phyloP scores from a whole-genome alignment of 2,113 vertebrate species.

The Lates calcarifer region DNA sequence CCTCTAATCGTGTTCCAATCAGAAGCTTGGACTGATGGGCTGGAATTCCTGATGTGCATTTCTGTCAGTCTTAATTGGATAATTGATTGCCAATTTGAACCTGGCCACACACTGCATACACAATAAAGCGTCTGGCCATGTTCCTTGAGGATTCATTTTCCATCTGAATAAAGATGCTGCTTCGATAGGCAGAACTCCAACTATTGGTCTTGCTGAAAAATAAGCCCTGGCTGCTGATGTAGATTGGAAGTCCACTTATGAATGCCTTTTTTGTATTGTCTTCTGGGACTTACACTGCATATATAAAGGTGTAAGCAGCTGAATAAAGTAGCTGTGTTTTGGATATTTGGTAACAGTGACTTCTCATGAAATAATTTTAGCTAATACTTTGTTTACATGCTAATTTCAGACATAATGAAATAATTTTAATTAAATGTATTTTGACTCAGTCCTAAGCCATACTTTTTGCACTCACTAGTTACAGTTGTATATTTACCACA shows the following conservation, averaged over 20 bases:
- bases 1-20: conserved; percentile 88
- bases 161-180: conserved; percentile 85
- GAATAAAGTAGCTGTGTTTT: neutral
- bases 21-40: conserved; percentile 85
- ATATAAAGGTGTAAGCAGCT: neutral
- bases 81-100: conserved; percentile 90
- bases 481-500: neutral
- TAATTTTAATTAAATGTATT: neutral
- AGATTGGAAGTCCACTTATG: conserved; percentile 65
- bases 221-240: conserved; percentile 61
- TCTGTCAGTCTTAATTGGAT: conserved; percentile 90
- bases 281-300: neutral
- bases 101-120: conserved; percentile 87
- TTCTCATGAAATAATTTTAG: neutral
- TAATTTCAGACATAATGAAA: conserved; percentile 1
- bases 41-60: conserved; percentile 87
- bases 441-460: neutral
- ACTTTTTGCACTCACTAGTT: neutral
- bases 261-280: conserved; percentile 60
- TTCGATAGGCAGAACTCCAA: conserved; percentile 83
- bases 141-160: conserved; percentile 87
- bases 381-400: conserved; percentile 1
- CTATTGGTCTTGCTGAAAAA: conserved; percentile 75
- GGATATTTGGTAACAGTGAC: neutral
- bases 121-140: conserved; percentile 86